Evolutionary conservation across 2,797 vertebrate species (phyloP).

Genomic region (Myoxocephalus aenaeus): DNA sequence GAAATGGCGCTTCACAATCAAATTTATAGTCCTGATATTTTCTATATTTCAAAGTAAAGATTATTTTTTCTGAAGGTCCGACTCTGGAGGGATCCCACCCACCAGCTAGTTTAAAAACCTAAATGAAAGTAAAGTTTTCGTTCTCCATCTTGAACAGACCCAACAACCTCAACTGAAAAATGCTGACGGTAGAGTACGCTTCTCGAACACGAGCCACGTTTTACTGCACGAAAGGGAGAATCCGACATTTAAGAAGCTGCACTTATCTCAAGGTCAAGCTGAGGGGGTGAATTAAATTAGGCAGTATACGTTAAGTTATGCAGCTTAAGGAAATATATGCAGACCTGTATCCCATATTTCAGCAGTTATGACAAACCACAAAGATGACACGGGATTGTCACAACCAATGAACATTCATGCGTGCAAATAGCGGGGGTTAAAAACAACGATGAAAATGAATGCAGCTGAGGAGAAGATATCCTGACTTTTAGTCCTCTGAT

Average conservation of each 20-base stretch:
- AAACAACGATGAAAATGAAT: no score
- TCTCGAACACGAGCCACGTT: neutral
- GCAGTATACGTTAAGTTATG: no score
- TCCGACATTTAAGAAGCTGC: neutral
- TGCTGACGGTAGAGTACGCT: neutral
- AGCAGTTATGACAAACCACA: neutral
- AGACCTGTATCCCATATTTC: conserved; percentile 7
- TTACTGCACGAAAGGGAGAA: neutral
- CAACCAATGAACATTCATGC: neutral
- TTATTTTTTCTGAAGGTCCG: neutral
- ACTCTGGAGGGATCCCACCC: neutral
- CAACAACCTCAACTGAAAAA: neutral
- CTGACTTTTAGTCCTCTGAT: no score
- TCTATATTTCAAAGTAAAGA: neutral
- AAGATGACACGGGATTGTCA: neutral
- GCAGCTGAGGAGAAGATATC: neutral
- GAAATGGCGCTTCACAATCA: neutral
- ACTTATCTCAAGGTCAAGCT: conserved; percentile 9
- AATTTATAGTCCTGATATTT: neutral
- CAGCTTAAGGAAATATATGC: conserved; percentile 1
- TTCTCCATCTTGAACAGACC: neutral
- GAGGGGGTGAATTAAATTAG: neutral
- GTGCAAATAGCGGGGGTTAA: neutral
- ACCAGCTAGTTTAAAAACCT: neutral
- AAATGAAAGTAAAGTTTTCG: neutral